Percentiles rank a stretch among this genome's conserved stretches.
Evolutionary conservation across 2,113 vertebrate genomes (phyloP).

Genomic region (Nibea coibor): DNA sequence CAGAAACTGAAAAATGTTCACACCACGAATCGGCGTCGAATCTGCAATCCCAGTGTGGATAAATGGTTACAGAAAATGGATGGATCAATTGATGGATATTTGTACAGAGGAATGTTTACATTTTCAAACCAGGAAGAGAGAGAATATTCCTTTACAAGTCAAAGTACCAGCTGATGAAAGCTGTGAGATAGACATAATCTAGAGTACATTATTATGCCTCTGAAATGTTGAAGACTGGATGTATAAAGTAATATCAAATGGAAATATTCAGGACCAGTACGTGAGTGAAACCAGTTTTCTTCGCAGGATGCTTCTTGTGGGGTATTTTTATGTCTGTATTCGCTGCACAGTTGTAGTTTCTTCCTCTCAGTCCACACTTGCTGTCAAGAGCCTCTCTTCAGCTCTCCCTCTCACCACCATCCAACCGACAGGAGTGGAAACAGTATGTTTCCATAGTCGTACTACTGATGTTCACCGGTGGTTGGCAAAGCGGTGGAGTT

Average conservation of each 20-base stretch:
- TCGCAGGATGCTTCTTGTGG: neutral
- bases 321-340: neutral
- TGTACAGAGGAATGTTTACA: no score
- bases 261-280: no score
- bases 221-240: neutral
- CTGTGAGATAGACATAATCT: no score
- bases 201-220: neutral
- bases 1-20: no score
- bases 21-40: no score
- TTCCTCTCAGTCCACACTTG: conserved; percentile 11
- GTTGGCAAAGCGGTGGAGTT: conserved; percentile 34
- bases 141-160: no score
- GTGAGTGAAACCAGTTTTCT: neutral
- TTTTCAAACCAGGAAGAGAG: no score
- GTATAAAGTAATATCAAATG: neutral
- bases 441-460: conserved; percentile 27
- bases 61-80: no score
- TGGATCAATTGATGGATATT: no score
- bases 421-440: conserved; percentile 29
- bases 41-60: no score
- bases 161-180: no score
- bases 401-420: conserved; percentile 7
- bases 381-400: neutral
- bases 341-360: neutral
- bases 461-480: conserved; percentile 36